Conservation (phyloP, 2,113 vertebrate genomes). For the Octodon degus region DNA sequence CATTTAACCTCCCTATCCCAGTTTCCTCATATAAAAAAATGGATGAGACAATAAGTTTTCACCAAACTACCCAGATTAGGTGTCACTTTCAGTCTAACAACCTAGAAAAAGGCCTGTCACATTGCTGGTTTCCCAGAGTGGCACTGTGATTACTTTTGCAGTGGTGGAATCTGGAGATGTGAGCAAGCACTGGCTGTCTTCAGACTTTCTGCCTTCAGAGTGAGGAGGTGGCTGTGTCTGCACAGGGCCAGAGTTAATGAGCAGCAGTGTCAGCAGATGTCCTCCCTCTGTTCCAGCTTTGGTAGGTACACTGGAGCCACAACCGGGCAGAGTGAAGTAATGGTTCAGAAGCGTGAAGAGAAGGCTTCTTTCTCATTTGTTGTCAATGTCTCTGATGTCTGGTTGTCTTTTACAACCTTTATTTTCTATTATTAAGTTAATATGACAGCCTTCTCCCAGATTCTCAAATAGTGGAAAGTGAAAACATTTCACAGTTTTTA, state of each 20-base stretch:
- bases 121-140: background rate
- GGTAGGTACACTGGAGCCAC: background rate
- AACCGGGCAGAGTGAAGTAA: slow-evolving; percentile 47
- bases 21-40: slow-evolving; percentile 11
- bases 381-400: slow-evolving; percentile 13
- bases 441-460: background rate
- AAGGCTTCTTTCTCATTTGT: background rate
- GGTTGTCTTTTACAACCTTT: slow-evolving; percentile 3
- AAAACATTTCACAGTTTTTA: slow-evolving; percentile 15
- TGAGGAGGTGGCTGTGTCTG: background rate
- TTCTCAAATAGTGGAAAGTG: slow-evolving; percentile 16
- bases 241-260: slow-evolving; percentile 39
- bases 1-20: background rate
- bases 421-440: slow-evolving; percentile 49
- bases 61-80: background rate
- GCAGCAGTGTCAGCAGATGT: background rate
- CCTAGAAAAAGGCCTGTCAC: background rate
- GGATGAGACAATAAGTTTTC: background rate
- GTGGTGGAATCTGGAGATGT: background rate
- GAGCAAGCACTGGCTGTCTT: background rate
- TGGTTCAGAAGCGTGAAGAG: background rate
- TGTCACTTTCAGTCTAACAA: background rate
- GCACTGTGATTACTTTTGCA: background rate
- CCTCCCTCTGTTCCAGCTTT: background rate
- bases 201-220: background rate